Evolutionary conservation across 2,888 invertebrate genomes (phyloP).

Genomic region (Xylocampa areola): DNA sequence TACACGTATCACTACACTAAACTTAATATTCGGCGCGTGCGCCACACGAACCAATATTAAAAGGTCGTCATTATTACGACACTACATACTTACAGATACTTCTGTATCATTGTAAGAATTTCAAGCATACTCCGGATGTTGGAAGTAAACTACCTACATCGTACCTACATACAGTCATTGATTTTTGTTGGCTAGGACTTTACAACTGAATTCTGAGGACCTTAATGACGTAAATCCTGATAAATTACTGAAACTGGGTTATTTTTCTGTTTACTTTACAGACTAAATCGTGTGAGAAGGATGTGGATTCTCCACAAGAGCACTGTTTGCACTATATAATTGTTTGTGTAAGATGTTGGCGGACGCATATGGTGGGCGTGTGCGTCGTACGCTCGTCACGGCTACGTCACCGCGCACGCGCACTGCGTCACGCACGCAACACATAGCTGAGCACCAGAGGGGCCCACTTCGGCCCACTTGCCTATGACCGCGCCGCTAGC

Average conservation of each 20-base stretch:
- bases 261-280: constrained; percentile 37
- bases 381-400: constrained; percentile 35
- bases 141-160: constrained; percentile 6
- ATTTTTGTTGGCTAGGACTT: neutral
- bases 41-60: too few species aligned
- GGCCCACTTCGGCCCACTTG: constrained; percentile 1
- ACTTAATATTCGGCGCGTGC: too few species aligned
- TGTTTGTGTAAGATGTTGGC: constrained; percentile 21
- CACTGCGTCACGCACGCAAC: constrained; percentile 53
- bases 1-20: too few species aligned
- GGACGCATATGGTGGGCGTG: constrained; percentile 36
- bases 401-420: constrained; percentile 48
- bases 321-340: constrained; percentile 31
- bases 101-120: neutral
- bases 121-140: neutral
- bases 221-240: constrained; percentile 33
- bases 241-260: constrained; percentile 32
- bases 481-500: constrained; percentile 7
- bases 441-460: constrained; percentile 8
- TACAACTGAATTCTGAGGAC: constrained; percentile 19
- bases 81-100: neutral
- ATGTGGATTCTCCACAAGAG: constrained; percentile 38
- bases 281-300: constrained; percentile 42
- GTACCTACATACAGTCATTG: constrained; percentile 4
- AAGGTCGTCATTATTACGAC: neutral